Conservation (phyloP, 2,113 vertebrate genomes). For the Catharus fuscescens region DNA sequence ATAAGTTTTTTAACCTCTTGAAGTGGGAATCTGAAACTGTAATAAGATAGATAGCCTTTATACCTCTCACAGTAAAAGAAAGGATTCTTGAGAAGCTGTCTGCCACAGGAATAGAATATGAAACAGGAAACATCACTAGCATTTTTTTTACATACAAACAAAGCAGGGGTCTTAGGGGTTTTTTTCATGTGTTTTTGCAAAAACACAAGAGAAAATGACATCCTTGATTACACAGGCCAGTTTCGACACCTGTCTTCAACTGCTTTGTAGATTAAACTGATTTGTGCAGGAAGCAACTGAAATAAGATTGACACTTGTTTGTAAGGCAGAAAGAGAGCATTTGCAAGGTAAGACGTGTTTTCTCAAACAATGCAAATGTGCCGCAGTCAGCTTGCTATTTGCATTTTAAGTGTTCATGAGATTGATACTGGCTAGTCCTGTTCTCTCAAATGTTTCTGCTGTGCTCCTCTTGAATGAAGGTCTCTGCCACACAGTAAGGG, state of each 20-base stretch:
- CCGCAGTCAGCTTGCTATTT: background rate
- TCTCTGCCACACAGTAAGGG: background rate
- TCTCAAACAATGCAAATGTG: background rate
- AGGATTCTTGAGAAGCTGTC: background rate
- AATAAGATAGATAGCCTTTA: background rate
- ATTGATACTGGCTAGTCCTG: background rate
- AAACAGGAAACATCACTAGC: background rate
- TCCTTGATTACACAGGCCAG: background rate
- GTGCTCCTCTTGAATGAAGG: background rate
- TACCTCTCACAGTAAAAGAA: background rate
- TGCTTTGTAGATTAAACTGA: background rate
- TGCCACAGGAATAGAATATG: background rate
- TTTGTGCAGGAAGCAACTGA: background rate
- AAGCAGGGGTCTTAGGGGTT: rapidly evolving
- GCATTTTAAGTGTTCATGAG: background rate
- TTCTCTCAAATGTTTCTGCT: background rate
- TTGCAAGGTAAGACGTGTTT: background rate
- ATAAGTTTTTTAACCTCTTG: background rate
- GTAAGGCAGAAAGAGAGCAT: background rate
- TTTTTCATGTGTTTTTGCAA: background rate
- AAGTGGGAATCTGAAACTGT: background rate
- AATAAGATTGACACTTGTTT: background rate
- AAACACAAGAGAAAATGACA: background rate
- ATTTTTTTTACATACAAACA: background rate
- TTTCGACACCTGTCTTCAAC: background rate